phyloP scores from a whole-genome alignment of 1,140 invertebrate species.

The Plodia interpunctella region DNA sequence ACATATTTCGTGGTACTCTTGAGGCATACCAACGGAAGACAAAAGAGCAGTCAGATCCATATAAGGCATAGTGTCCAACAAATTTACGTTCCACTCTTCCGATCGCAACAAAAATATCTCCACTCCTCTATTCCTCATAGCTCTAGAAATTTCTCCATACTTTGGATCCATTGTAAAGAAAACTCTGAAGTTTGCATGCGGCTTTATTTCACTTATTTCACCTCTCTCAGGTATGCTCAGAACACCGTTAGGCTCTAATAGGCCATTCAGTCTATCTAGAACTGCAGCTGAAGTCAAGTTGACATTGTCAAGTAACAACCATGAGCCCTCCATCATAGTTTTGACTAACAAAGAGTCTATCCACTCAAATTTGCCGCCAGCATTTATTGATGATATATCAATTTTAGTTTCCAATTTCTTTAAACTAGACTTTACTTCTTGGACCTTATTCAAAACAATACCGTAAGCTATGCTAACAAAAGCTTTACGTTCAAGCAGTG shows the following conservation, averaged over 20 bases:
- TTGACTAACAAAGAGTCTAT: conserved; percentile 95
- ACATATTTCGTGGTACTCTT: conserved; percentile 53
- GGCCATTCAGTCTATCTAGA: conserved; percentile 95
- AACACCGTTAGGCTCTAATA: conserved; percentile 95
- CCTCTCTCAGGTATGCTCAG: conserved; percentile 96
- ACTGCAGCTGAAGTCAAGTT: conserved; percentile 98
- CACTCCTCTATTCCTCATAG: conserved; percentile 98
- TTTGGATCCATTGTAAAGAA: conserved; percentile 97
- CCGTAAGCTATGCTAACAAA: conserved; percentile 15
- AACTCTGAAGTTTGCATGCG: conserved; percentile 94
- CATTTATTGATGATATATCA: conserved; percentile 80
- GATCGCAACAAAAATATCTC: conserved; percentile 87
- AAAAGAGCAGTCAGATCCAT: conserved; percentile 67
- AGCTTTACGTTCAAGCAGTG: conserved; percentile 27
- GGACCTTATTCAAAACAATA: conserved; percentile 27
- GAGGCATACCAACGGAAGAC: conserved; percentile 54
- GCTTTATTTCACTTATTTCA: conserved; percentile 85
- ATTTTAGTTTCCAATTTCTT: conserved; percentile 61
- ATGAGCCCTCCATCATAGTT: conserved; percentile 88
- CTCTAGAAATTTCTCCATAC: conserved; percentile 96
- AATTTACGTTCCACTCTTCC: conserved; percentile 45
- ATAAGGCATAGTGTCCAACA: conserved; percentile 56
- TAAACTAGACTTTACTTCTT: conserved; percentile 37
- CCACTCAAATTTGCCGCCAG: conserved; percentile 97
- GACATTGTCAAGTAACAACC: conserved; percentile 97